phyloP scores from a whole-genome alignment of 2,797 vertebrate genomes.

The Pyrocephalus nanus region DNA sequence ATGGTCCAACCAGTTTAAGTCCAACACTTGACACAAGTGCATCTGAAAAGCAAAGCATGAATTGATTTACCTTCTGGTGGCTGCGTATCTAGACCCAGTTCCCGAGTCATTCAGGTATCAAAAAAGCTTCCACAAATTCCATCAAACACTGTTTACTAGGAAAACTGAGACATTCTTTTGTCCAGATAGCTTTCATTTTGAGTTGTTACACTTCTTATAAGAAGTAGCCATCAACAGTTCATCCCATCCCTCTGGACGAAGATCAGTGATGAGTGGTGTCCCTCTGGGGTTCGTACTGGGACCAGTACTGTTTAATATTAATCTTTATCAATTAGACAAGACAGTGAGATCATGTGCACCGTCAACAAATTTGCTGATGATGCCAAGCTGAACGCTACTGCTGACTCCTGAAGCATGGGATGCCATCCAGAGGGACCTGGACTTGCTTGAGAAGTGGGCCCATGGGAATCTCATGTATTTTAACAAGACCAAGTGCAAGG shows the following conservation, averaged over 20 bases:
- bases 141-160: neutral
- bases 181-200: neutral
- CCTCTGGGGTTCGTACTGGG: neutral
- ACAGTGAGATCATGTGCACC: neutral
- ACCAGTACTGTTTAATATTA: neutral
- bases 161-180: neutral
- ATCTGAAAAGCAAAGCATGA: slow-evolving; percentile 75
- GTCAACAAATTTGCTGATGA: neutral
- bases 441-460: neutral
- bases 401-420: neutral
- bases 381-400: neutral
- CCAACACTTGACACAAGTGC: slow-evolving; percentile 84
- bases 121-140: neutral
- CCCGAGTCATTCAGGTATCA: neutral
- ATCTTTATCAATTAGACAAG: neutral
- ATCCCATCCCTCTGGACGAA: neutral
- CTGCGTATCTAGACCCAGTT: neutral
- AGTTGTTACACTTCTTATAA: neutral
- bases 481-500: neutral
- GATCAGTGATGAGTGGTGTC: accelerated
- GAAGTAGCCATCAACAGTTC: neutral
- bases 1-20: slow-evolving; percentile 90
- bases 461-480: neutral
- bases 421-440: neutral
- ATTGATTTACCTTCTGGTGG: neutral